phyloP scores from a whole-genome alignment of 1,140 invertebrate genomes.

The Apis florea region DNA sequence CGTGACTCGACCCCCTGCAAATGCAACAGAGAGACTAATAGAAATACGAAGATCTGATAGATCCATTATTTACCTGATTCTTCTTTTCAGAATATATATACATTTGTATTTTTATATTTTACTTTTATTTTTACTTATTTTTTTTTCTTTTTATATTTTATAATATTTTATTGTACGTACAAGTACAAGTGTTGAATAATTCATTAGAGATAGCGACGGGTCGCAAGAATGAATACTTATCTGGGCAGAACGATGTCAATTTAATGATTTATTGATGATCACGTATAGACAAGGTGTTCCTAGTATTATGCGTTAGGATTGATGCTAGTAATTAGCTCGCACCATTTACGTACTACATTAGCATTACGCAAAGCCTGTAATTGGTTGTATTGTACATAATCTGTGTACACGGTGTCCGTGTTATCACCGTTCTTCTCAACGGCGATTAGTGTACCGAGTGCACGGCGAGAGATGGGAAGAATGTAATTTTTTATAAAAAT shows the following conservation, averaged over 20 bases:
- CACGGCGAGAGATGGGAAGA: too few relatives aligned
- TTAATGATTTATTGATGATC: slow-evolving; percentile 1
- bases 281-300: not conserved
- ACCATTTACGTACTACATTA: not conserved
- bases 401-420: not conserved
- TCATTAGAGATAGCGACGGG: too few relatives aligned
- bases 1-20: not conserved
- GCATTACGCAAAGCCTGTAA: slow-evolving; percentile 15
- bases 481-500: not conserved
- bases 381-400: slow-evolving; percentile 15
- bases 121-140: too few relatives aligned
- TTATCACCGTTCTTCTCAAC: not conserved
- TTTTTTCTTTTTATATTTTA: too few relatives aligned
- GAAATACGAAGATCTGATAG: not conserved
- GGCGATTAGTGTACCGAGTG: not conserved
- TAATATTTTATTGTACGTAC: too few relatives aligned
- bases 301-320: not conserved
- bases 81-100: too few relatives aligned
- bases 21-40: too few relatives aligned
- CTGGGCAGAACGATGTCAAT: not conserved
- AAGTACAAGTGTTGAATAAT: too few relatives aligned
- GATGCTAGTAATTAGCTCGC: slow-evolving; percentile 20
- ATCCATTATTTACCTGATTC: too few relatives aligned
- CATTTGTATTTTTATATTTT: too few relatives aligned
- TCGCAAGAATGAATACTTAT: not conserved